A percentile compares a stretch with the other conserved stretches of the same genome.
These are phyloP conservation scores for Burhinus bistriatus DNA, from an alignment of 2,113 vertebrate genomes.

Conservation along the genomic window DNA sequence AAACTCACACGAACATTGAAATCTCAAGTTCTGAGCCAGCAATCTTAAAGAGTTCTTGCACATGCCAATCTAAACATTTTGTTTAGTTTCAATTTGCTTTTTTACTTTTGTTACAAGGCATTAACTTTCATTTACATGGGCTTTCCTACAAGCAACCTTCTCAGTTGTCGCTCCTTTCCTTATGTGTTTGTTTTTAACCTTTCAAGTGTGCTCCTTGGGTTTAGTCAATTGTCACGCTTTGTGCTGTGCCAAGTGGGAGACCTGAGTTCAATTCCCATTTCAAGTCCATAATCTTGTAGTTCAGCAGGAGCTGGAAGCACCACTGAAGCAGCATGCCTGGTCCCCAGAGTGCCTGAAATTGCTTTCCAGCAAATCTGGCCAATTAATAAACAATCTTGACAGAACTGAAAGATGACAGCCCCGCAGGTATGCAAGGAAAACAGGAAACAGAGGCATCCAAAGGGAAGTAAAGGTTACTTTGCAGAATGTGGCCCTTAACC, in stretches of 20 bases:
- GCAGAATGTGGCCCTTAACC: neutral
- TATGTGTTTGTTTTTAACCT: neutral
- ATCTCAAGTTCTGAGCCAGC: neutral
- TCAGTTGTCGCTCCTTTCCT: neutral
- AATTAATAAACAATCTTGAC: neutral
- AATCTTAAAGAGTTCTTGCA: neutral
- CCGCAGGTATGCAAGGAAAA: neutral
- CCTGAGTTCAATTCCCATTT: neutral
- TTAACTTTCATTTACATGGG: neutral
- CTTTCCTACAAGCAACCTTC: neutral
- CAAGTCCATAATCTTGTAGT: neutral
- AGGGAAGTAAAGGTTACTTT: neutral
- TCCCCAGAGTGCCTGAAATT: neutral
- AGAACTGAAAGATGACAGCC: neutral
- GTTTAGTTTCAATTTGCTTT: neutral
- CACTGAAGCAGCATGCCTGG: neutral
- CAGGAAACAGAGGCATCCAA: neutral
- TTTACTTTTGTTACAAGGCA: neutral
- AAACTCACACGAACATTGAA: neutral
- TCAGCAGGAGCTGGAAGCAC: neutral
- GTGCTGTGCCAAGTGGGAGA: neutral
- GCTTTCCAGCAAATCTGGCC: neutral
- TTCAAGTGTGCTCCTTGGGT: neutral
- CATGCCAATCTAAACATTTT: neutral
- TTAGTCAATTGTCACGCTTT: neutral